Percentiles rank a stretch among this genome's conserved stretches.
phyloP scores from a whole-genome alignment of 1,140 invertebrate species.

The Bursaphelenchus mucronatus region DNA sequence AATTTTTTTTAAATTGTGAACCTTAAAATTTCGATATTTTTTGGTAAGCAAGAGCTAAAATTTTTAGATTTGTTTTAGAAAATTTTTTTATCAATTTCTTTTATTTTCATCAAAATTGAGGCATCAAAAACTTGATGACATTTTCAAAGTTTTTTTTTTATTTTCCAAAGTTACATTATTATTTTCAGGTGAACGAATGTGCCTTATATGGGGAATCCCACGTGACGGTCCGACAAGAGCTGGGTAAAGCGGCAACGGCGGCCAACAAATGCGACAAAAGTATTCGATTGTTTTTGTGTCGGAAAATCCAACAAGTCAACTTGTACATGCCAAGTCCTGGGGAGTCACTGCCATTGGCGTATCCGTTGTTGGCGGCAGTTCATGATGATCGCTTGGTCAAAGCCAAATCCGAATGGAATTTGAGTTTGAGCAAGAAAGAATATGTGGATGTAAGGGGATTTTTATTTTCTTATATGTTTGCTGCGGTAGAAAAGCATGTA shows the following conservation, averaged over 20 bases:
- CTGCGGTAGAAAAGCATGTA: no score
- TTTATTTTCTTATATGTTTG: no score
- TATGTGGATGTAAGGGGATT: no score
- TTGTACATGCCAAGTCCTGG: conserved; percentile 47
- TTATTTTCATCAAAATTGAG: no score
- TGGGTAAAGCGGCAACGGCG: conserved; percentile 35
- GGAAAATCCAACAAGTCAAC: conserved; percentile 50
- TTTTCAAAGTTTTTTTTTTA: conserved; percentile 6
- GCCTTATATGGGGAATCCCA: conserved; percentile 74
- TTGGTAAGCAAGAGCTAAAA: no score
- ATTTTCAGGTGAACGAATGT: conserved; percentile 81
- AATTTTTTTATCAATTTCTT: no score
- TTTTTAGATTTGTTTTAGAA: no score
- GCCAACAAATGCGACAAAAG: conserved; percentile 17
- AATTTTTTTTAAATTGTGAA: no score
- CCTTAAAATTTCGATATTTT: no score
- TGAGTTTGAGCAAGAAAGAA: conserved; percentile 2
- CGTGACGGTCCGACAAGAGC: conserved; percentile 52
- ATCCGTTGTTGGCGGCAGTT: conserved; percentile 49
- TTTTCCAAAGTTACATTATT: conserved; percentile 3
- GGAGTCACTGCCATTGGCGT: conserved; percentile 49
- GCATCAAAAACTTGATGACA: background rate
- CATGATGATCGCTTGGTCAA: conserved; percentile 52
- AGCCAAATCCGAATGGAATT: conserved; percentile 30
- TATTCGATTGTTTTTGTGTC: conserved; percentile 42